A percentile compares a stretch with the other conserved stretches of the same genome.
Conservation (phyloP, 2,888 invertebrate genomes). For the Ganaspis brasiliensis region DNA sequence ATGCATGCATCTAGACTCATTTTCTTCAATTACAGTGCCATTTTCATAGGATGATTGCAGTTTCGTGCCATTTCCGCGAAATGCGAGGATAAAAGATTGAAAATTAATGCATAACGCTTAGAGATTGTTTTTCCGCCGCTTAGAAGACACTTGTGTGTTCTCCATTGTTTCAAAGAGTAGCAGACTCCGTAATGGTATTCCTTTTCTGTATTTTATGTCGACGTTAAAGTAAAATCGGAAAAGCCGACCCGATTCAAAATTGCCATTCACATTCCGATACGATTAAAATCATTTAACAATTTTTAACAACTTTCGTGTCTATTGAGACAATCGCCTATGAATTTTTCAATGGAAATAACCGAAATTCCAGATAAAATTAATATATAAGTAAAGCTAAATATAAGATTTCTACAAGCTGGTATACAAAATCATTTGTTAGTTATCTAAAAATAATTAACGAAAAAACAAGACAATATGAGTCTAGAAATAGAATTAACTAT, state of each 20-base stretch:
- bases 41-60: not conserved
- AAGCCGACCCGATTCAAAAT: not conserved
- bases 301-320: too few relatives aligned
- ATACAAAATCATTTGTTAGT: too few relatives aligned
- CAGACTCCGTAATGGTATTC: not conserved
- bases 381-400: too few relatives aligned
- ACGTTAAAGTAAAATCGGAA: not conserved
- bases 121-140: constrained; percentile 10
- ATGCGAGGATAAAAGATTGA: not conserved
- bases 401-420: too few relatives aligned
- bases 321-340: too few relatives aligned
- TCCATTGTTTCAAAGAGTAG: constrained; percentile 23
- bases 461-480: too few relatives aligned
- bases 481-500: too few relatives aligned
- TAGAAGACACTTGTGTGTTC: not conserved
- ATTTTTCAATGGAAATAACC: too few relatives aligned
- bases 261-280: not conserved
- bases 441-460: too few relatives aligned
- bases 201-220: not conserved
- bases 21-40: not conserved
- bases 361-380: too few relatives aligned
- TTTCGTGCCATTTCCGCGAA: not conserved
- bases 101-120: constrained; percentile 28
- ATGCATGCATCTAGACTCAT: not conserved
- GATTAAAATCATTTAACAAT: too few relatives aligned